Evolutionary conservation across 1,140 invertebrate species (phyloP), one percentile per base, ranked within the genome.

Genomic region (Nasonia giraulti): DNA sequence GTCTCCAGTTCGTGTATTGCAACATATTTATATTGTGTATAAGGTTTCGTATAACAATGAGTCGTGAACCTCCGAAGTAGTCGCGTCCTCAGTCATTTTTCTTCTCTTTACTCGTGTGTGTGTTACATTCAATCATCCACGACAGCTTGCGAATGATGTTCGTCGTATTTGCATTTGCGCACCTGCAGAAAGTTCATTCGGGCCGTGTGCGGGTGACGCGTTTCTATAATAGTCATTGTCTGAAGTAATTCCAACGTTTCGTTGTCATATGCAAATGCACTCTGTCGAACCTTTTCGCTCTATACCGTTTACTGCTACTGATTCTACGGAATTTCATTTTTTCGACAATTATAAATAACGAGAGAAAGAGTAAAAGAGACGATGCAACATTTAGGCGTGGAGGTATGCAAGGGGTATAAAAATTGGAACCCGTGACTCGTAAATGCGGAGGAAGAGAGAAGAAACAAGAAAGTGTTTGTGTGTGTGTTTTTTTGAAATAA

Each of bases 11-110:
- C 80, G 73, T 62, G 47, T 85, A 68, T 81, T 71, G 50, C 50
- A 85, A 86, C 62, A n/a, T 88, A 87, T 80, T 44, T 76, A 74
- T 73, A 77, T 76, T 85, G 81, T 77, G 17, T 77, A 69, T 83
- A 71, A 55, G 40, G 44, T 83, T 62, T 78, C 31, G 7, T 78
- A 27, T 27, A 78, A 78, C 33, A 68, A 83, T 69, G n/a, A 87
- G 20, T 33, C 23, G 37, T 68, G 55, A 83, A 40, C n/a, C 82
- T 83, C 33, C 75, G 62, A 78, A 47, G 27, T 71, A 78, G 31
- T 83, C 62, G 62, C 78, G 20, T 75, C 74, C 40, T 77, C 82
- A 78, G 82, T 83, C 82, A 40, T 68, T 78, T 83, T 47, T 66
- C 17, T 62, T 78, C 40, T 62, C 76, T 66, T 37, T 62, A 55